phyloP scores from a whole-genome alignment of 2,797 vertebrate genomes.

The Leucoraja ocellata region DNA sequence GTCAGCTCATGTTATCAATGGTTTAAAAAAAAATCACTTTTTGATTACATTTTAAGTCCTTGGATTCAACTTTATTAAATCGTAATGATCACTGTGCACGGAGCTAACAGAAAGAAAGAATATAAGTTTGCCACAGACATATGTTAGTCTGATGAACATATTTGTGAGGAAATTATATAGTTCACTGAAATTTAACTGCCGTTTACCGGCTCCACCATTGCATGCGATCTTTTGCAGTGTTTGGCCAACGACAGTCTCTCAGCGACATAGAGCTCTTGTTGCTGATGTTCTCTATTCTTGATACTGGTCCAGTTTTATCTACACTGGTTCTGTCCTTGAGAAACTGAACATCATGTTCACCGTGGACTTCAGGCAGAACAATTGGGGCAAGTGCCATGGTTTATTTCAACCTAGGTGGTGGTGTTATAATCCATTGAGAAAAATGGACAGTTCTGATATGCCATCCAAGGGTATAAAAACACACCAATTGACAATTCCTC shows the following conservation, averaged over 20 bases:
- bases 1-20: slow-evolving; percentile 3
- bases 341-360: slow-evolving; percentile 9
- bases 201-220: too few species aligned
- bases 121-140: neutral
- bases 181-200: neutral
- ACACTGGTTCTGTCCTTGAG: too few species aligned
- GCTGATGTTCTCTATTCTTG: neutral
- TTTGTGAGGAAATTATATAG: neutral
- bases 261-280: neutral
- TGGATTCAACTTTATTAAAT: slow-evolving; percentile 8
- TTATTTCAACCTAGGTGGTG: neutral
- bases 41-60: neutral
- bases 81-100: neutral
- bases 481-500: neutral
- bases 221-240: neutral
- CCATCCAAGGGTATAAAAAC: neutral
- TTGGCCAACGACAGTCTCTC: neutral
- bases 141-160: neutral
- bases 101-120: neutral
- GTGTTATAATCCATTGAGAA: neutral
- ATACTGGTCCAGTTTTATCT: neutral
- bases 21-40: neutral
- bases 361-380: neutral
- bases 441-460: neutral
- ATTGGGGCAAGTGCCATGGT: neutral